Conservation (phyloP, 2,113 vertebrate genomes). For the Scomber japonicus region DNA sequence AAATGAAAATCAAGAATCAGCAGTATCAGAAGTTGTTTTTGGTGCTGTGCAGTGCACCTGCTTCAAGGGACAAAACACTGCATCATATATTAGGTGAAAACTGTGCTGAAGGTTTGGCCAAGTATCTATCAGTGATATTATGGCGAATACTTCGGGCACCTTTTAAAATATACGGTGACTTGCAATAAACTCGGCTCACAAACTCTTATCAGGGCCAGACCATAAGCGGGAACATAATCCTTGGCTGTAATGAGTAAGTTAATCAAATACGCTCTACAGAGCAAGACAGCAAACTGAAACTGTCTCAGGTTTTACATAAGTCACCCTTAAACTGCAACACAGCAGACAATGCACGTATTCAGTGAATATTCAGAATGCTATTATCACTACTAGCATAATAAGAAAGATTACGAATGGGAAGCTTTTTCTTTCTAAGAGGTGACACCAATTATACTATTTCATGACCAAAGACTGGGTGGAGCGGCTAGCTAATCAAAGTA, state of each 20-base stretch:
- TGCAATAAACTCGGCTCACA: conserved; percentile 20
- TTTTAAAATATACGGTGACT: conserved; percentile 1
- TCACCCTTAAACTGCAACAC: conserved; percentile 27
- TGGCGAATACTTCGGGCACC: conserved; percentile 2
- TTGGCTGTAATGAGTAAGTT: conserved; percentile 34
- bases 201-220: conserved; percentile 34
- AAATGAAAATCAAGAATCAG: too few relatives aligned
- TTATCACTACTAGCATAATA: conserved; percentile 29
- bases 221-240: conserved; percentile 36
- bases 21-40: too few relatives aligned
- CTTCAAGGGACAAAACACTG: not conserved
- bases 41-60: not conserved
- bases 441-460: conserved; percentile 44
- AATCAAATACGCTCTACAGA: conserved; percentile 33
- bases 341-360: conserved; percentile 18
- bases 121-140: conserved; percentile 10
- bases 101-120: not conserved
- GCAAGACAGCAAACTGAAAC: not conserved
- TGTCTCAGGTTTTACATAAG: conserved; percentile 33
- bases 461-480: conserved; percentile 3
- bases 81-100: not conserved
- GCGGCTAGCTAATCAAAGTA: conserved; percentile 19
- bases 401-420: conserved; percentile 8
- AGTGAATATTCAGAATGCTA: conserved; percentile 27
- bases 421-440: conserved; percentile 6